Evolutionary conservation across 1,140 invertebrate genomes (phyloP), one percentile per base, ranked within the genome.

Genomic region (Harpegnathos saltator): DNA sequence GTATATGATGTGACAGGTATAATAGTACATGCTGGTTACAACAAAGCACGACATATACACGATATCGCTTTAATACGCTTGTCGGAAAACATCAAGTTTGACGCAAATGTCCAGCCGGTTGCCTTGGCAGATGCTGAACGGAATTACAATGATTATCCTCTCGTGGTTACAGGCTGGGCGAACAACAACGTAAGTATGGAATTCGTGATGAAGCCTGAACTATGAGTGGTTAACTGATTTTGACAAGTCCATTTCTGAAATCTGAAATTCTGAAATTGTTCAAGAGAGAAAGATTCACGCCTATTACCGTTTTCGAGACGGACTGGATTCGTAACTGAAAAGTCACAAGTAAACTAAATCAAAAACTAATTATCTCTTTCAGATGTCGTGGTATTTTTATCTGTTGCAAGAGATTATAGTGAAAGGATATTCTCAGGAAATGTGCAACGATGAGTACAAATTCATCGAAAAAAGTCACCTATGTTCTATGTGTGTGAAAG

Each of bases 91-190:
- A 74, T 74, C 12, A 1, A 0, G 1, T 44, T 73, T 59, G 26
- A 59, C 0, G 19, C 17, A 19, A 48, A 74, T 5, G 22, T 74
- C 5, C 56, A 61, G 0, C 33, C 71, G 0, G 61, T 74, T 62
- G 11, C 11, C 5, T 26, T 74, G 2, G 22, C 56, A 74, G 29
- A 17, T 44, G 22, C 0, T 12, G 56, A 74, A 26, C 33, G 33
- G 1, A 61, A 74, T 61, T 74, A 38, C 3, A 54, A 74, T 24
- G 15, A 14, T 59, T 74, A 74, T 61, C 71, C 71, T 44, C 56
- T 74, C 22, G 7, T 74, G 44, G 5, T 17, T 17, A 61, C 71
- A 26, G 56, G 71, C 71, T 74, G 71, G 71, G 71, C 38, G 11
- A 44, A 5, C 33, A 61, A 24, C 2, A n/a, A 19, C n/a, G 0